Evolutionary conservation across 2,797 vertebrate species (phyloP).

Genomic region (Schizopygopsis malacanthus): DNA sequence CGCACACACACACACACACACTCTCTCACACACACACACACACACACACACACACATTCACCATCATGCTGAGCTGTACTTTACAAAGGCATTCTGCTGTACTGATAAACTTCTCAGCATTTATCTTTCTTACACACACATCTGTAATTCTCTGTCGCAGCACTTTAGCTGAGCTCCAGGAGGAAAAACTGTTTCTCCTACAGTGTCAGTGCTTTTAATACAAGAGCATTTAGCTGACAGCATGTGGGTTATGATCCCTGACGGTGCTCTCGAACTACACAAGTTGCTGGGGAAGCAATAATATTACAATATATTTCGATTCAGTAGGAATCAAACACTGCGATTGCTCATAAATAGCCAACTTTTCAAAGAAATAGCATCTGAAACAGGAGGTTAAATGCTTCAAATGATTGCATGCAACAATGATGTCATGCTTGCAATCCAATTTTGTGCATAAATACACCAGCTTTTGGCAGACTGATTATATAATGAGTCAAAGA

Average conservation of each 20-base stretch:
- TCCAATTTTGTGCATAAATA: background rate
- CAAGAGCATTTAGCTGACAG: slow-evolving; percentile 25
- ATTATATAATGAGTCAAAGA: background rate
- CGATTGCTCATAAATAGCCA: background rate
- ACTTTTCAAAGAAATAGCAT: background rate
- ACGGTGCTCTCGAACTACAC: background rate
- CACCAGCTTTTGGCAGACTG: background rate
- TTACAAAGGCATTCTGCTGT: background rate
- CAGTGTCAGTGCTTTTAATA: background rate
- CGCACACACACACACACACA: too few relatives aligned
- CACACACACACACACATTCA: too few relatives aligned
- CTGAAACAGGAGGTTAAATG: background rate
- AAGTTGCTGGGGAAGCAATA: background rate
- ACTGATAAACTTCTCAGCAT: slow-evolving; percentile 4
- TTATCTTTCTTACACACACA: slow-evolving; percentile 8
- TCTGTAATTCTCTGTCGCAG: background rate
- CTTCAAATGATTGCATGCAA: background rate
- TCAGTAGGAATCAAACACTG: background rate
- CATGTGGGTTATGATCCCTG: slow-evolving; percentile 16
- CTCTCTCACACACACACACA: too few relatives aligned
- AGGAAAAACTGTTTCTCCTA: slow-evolving; percentile 3
- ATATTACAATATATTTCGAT: background rate
- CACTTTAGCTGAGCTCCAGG: slow-evolving; percentile 9
- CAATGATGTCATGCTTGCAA: background rate
- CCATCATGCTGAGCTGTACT: too few relatives aligned